Evolutionary conservation across 2,113 vertebrate species (phyloP).

Genomic region (Macaca mulatta): DNA sequence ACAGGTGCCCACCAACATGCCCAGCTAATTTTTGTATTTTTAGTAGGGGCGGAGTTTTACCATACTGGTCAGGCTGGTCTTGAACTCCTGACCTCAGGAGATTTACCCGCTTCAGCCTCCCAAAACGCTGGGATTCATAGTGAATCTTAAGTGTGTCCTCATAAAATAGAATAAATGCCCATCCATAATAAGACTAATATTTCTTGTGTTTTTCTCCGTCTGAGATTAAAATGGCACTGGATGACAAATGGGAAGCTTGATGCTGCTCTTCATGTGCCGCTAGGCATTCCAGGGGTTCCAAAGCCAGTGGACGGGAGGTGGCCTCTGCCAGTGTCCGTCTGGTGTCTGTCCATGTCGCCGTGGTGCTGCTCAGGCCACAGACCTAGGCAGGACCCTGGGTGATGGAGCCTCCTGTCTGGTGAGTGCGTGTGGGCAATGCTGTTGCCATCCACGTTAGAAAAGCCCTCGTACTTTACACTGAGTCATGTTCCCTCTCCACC

Average conservation of each 20-base stretch:
- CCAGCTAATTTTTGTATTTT: too few species aligned
- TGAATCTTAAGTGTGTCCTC: background rate
- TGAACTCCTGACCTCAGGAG: too few species aligned
- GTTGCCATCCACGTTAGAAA: background rate
- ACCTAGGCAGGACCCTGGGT: too few species aligned
- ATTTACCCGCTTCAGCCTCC: too few species aligned
- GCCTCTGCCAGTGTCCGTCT: background rate
- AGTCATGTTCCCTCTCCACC: background rate
- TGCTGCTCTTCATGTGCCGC: background rate
- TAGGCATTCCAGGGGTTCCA: background rate
- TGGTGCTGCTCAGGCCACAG: background rate
- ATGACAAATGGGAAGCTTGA: background rate
- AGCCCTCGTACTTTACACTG: background rate
- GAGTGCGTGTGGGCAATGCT: too few species aligned
- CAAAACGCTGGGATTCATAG: background rate
- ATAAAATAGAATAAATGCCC: background rate
- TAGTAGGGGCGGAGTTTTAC: too few species aligned
- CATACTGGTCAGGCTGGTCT: too few species aligned
- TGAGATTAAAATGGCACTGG: background rate
- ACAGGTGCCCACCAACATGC: fast-evolving
- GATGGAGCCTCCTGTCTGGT: background rate
- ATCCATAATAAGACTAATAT: background rate
- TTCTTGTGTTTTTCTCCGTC: background rate
- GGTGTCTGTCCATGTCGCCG: too few species aligned
- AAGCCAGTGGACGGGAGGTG: background rate